Base-by-base conservation (phyloP, 2,797 vertebrate genomes). In the Xiphorhynchus erythropygius region DNA sequence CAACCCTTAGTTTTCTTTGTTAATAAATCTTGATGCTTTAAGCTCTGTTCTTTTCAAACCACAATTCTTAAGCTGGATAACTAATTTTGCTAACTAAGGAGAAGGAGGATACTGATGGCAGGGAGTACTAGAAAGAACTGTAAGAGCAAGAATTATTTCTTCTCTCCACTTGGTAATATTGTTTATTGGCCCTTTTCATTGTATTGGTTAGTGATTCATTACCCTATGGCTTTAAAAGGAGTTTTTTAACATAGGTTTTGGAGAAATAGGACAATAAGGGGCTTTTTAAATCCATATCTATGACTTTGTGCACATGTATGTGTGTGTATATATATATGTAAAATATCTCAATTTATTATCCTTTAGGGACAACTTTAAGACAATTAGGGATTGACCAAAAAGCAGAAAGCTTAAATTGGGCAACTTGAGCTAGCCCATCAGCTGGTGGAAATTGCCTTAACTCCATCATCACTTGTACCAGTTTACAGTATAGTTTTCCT, bases 31-130 rank as follows among this genome's bases (percentile, higher is more conserved):
- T 87, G 22, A 35, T 35, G 35, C 53, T 91, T 88, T 93, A 90
- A 82, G 41, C 44, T 68, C 50, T 64, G 24, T 44, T 87, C 41
- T 90, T 90, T 88, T 91, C 59, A 79, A 91, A 96, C 69, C 76
- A 86, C 60, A 70, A 41, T 74, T 90, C 93, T 90, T 89, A 93
- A 92, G 49, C 77, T 70, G 47, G 65, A 87, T 80, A 94, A 95
- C 93, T 92, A 73, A 89, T 92, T 95, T 83, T 89, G 18, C 33
- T 91, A 91, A 93, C 93, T 94, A 94, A 94, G 84, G 73, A 91
- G 87, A 80, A 50, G 85, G 85, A 94, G 68, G 69, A 42, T 78
- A 93, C n/a, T 82, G 64, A 49, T 85, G 46, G 42, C 79, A 85
- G 57, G 69, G 42, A 84, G 18, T 49, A 53, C 46, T 57, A 52